Conservation (phyloP, 2,113 vertebrate species). For the Natator depressus region DNA sequence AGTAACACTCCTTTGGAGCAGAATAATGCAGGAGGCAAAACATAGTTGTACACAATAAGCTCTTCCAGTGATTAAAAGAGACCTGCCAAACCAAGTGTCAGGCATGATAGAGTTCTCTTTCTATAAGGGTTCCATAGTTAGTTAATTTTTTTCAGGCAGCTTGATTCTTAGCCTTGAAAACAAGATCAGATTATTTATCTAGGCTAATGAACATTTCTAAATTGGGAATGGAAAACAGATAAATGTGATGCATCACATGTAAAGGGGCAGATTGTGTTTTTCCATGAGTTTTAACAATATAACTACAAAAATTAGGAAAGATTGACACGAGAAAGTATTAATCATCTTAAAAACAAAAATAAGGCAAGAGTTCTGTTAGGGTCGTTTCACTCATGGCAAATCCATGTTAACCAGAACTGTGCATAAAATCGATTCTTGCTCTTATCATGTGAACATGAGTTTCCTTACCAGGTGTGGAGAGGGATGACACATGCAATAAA, state of each 20-base stretch:
- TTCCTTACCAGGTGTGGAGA: background rate
- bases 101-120: slow-evolving; percentile 30
- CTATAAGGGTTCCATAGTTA: slow-evolving; percentile 12
- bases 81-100: background rate
- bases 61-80: slow-evolving; percentile 22
- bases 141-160: slow-evolving; percentile 8
- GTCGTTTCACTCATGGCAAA: background rate
- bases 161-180: slow-evolving; percentile 32
- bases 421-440: background rate
- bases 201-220: slow-evolving; percentile 14
- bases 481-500: background rate
- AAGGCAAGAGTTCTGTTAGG: background rate
- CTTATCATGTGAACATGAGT: fast-evolving
- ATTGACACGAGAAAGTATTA: slow-evolving; percentile 11
- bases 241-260: background rate
- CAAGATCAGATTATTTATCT: slow-evolving; percentile 1
- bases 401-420: background rate
- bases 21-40: background rate
- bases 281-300: slow-evolving; percentile 32
- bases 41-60: slow-evolving; percentile 4
- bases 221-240: background rate
- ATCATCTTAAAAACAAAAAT: slow-evolving; percentile 3
- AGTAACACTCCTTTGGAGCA: slow-evolving; percentile 9
- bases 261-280: background rate
- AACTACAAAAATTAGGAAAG: background rate